These are phyloP conservation scores for Drosophila affinis DNA, from an alignment of 2,888 invertebrate genomes.

Conservation along the genomic window DNA sequence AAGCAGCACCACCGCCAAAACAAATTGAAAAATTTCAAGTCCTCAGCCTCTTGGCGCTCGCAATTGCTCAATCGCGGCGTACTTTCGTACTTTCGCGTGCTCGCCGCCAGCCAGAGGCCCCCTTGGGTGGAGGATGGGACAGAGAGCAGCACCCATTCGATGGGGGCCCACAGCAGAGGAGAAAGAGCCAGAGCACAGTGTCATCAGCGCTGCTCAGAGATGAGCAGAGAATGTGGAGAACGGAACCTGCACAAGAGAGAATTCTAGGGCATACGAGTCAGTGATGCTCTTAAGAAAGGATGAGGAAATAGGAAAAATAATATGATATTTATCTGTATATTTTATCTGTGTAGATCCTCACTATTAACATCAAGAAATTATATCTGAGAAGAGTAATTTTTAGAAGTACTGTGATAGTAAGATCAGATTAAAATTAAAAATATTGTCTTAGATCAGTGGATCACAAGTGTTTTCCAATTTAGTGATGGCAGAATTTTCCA, in stretches of 20 bases:
- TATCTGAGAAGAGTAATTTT: too few relatives aligned
- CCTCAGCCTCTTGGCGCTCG: constrained; percentile 73
- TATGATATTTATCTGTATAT: too few relatives aligned
- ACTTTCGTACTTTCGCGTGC: constrained; percentile 62
- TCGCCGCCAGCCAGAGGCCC: constrained; percentile 39
- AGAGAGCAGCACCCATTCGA: constrained; percentile 11
- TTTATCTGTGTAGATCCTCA: too few relatives aligned
- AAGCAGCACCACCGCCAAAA: constrained; percentile 44
- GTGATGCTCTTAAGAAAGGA: constrained; percentile 11
- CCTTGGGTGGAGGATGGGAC: constrained; percentile 8
- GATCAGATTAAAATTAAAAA: too few relatives aligned
- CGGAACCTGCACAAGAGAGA: neutral
- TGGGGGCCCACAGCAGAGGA: constrained; percentile 12
- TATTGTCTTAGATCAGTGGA: too few relatives aligned
- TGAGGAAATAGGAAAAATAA: neutral
- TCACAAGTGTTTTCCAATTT: neutral
- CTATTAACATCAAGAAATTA: too few relatives aligned
- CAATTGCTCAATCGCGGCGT: constrained; percentile 69
- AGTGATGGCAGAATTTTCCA: neutral
- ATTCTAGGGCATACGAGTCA: constrained; percentile 6
- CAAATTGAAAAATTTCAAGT: constrained; percentile 77
- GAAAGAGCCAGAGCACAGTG: neutral
- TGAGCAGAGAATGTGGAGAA: constrained; percentile 8
- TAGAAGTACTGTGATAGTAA: too few relatives aligned
- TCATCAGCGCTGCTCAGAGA: constrained; percentile 8